phyloP scores from a whole-genome alignment of 2,888 invertebrate species.

The Nysson spinosus region DNA sequence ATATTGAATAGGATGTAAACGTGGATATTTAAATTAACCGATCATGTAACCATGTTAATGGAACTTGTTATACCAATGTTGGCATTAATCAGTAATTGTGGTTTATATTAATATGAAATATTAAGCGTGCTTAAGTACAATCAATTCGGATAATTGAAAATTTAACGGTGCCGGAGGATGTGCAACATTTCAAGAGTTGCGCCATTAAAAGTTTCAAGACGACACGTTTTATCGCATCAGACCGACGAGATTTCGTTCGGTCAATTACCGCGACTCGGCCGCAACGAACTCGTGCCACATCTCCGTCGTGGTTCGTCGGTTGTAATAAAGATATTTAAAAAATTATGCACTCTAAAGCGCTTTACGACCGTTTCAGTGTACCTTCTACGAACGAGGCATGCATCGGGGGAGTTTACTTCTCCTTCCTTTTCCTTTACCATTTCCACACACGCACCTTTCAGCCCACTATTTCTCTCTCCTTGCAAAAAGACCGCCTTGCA shows the following conservation, averaged over 20 bases:
- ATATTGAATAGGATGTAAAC: too few species aligned
- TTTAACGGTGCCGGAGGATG: constrained; percentile 7
- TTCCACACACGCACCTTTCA: constrained; percentile 1
- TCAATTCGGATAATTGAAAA: constrained; percentile 2
- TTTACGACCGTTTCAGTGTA: constrained; percentile 51
- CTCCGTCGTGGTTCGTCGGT: constrained; percentile 12
- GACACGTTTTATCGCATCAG: constrained; percentile 45
- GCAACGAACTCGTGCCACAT: constrained; percentile 18
- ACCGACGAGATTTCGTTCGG: constrained; percentile 48
- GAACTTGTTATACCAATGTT: too few species aligned
- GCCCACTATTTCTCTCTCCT: constrained; percentile 2
- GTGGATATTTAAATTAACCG: too few species aligned
- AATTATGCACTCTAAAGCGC: constrained; percentile 57
- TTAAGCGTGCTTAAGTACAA: too few species aligned
- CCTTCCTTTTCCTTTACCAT: constrained; percentile 2
- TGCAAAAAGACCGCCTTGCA: constrained; percentile 23
- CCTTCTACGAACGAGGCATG: constrained; percentile 37
- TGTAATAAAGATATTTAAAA: constrained; percentile 65
- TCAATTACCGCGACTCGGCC: constrained; percentile 40
- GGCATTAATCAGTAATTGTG: too few species aligned
- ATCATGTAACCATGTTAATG: too few species aligned
- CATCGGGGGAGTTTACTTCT: constrained; percentile 25
- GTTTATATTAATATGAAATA: too few species aligned
- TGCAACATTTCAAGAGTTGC: constrained; percentile 8
- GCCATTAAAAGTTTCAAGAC: constrained; percentile 51